Percentiles rank a stretch among this genome's conserved stretches.
phyloP scores from a whole-genome alignment of 2,797 vertebrate species.

The Stomatorhinus walkeri region DNA sequence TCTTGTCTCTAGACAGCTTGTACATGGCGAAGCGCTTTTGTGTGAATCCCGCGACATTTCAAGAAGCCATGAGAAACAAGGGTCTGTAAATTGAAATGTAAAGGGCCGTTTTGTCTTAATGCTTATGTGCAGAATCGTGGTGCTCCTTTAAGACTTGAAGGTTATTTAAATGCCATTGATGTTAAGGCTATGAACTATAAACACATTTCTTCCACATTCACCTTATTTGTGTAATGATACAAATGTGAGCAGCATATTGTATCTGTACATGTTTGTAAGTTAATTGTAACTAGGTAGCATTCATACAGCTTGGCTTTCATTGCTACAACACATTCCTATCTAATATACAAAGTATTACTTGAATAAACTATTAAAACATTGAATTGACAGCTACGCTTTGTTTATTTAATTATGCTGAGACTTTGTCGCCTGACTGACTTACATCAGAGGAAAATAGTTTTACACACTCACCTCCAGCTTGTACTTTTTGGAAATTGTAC shows the following conservation, averaged over 20 bases:
- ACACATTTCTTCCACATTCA: not conserved
- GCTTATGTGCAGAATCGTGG: not conserved
- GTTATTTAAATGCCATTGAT: conserved; percentile 13
- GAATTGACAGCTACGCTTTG: not conserved
- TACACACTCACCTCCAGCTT: not conserved
- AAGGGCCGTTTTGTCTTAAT: not conserved
- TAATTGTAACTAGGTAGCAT: not conserved
- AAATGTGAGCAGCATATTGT: conserved; percentile 13
- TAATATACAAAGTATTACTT: conserved; percentile 13
- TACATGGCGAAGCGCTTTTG: not conserved
- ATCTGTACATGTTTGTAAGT: conserved; percentile 9
- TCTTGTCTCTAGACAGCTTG: not conserved
- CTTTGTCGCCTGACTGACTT: not conserved
- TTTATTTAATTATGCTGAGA: not conserved
- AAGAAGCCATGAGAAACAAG: conserved; percentile 2
- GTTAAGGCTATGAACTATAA: conserved; percentile 4
- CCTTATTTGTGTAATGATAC: conserved; percentile 18
- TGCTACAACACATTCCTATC: conserved; percentile 12
- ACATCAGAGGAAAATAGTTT: not conserved
- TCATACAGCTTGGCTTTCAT: conserved; percentile 17
- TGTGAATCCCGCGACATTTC: not conserved
- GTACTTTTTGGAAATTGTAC: not conserved
- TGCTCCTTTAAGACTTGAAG: conserved; percentile 19
- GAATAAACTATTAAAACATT: conserved; percentile 18
- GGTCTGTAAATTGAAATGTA: not conserved